Percentiles rank a stretch among this genome's conserved stretches.
phyloP scores from a whole-genome alignment of 2,113 vertebrate genomes.

The Phalacrocorax pelagicus region DNA sequence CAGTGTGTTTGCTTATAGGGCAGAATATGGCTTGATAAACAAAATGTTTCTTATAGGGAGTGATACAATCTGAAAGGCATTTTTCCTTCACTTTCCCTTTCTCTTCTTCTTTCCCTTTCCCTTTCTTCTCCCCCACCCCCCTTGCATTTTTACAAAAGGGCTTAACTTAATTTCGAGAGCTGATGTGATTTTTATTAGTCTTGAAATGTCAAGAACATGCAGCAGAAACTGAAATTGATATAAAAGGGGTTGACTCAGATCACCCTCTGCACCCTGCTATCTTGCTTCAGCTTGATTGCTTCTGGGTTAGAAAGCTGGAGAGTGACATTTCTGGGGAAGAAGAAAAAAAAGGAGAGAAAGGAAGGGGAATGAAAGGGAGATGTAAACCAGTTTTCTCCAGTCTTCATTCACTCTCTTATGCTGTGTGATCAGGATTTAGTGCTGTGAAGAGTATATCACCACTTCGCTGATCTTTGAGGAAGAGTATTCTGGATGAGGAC shows the following conservation, averaged over 20 bases:
- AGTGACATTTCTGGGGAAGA: neutral
- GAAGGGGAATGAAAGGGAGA: neutral
- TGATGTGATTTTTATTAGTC: conserved; percentile 81
- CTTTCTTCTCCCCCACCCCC: neutral
- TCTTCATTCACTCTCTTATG: neutral
- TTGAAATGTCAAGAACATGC: conserved; percentile 73
- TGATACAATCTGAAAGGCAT: conserved; percentile 47
- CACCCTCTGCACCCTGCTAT: neutral
- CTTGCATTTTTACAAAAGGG: conserved; percentile 36
- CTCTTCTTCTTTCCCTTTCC: neutral
- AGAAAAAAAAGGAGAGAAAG: neutral
- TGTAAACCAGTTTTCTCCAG: neutral
- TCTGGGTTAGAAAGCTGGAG: neutral
- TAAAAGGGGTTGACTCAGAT: conserved; percentile 23
- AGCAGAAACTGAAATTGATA: conserved; percentile 74
- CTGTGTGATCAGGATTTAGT: neutral
- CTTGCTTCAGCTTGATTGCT: neutral
- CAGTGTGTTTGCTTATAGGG: conserved; percentile 39
- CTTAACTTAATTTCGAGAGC: conserved; percentile 77
- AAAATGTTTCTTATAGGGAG: conserved; percentile 62
- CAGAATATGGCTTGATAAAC: conserved; percentile 25
- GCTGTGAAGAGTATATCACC: neutral
- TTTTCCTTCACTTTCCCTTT: conserved; percentile 4
- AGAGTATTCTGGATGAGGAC: neutral
- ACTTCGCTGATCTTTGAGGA: neutral